A percentile compares a stretch with the other conserved stretches of the same genome.
Conservation (phyloP, 2,797 vertebrate genomes). For the Botia almorhae region DNA sequence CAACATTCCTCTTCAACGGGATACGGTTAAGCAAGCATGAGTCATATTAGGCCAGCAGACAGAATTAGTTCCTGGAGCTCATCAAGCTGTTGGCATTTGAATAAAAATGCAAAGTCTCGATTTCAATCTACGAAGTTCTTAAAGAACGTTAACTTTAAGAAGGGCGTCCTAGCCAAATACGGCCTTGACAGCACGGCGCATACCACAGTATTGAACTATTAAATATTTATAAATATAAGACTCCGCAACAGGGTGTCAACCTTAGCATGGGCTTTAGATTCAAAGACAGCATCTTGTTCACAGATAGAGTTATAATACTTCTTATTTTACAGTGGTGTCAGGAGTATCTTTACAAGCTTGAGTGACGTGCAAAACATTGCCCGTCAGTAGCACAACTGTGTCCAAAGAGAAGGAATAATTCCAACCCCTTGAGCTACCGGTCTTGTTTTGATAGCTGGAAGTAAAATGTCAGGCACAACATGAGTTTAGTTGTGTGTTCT, state of each 20-base stretch:
- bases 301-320: slow-evolving; percentile 3
- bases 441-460: slow-evolving; percentile 59
- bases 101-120: neutral
- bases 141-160: slow-evolving; percentile 2
- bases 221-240: slow-evolving; percentile 26
- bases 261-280: slow-evolving; percentile 16
- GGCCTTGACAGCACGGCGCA: neutral
- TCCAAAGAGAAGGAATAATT: slow-evolving; percentile 58
- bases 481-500: slow-evolving; percentile 59
- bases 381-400: slow-evolving; percentile 57
- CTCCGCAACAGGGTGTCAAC: neutral
- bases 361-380: slow-evolving; percentile 58
- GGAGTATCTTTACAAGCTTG: slow-evolving; percentile 61
- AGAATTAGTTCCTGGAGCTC: slow-evolving; percentile 8
- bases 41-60: slow-evolving; percentile 28
- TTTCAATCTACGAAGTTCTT: slow-evolving; percentile 23
- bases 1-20: neutral
- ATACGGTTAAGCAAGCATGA: slow-evolving; percentile 2
- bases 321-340: slow-evolving; percentile 44
- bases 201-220: neutral
- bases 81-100: slow-evolving; percentile 39
- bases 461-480: slow-evolving; percentile 64
- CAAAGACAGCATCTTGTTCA: slow-evolving; percentile 3
- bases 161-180: neutral
- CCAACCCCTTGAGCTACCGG: slow-evolving; percentile 51